Base-by-base conservation (phyloP, 2,888 invertebrate species). In the Drosophila emarginata region DNA sequence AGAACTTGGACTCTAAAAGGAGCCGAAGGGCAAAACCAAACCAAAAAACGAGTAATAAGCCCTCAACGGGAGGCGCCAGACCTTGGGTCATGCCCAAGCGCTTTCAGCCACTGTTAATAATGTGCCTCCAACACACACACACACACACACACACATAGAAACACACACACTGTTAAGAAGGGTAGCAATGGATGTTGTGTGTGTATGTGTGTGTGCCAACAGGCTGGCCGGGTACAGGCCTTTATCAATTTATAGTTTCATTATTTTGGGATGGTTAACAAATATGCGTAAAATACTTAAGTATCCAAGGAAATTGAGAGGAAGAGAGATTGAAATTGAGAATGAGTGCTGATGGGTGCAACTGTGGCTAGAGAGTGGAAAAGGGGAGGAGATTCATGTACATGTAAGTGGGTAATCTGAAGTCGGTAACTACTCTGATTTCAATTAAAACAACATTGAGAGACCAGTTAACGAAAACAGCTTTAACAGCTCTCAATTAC, bases 31-130 rank as follows among this genome's bases (percentile, higher is more conserved):
- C 72, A 36, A 53, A 54, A 4, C 32, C 39, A 57, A 26, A 59
- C 62, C 56, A 60, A 52, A 63, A 74, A 69, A 57, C 63, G 69
- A 78, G 80, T 87, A 85, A 87, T 85, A 79, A 85, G 87, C 79
- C 78, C 87, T 61, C 84, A 72, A 73, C 72, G 78, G 74, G 64
- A 84, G 73, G 82, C 70, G 82, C 75, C 82, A 87, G 87, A 84
- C 76, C 85, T 81, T 79, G 79, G 82, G 82, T 83, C 87, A 87
- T 85, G 79, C 85, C 79, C 82, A 81, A 82, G 79, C 82, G 64
- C 72, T 57, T 61, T 61, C 57, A 51, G 58, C 72, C 73, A 76
- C 79, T 72, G 76, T 74, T 82, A 79, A 87, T 83, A 83, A 87
- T 83, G 82, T 81, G 87, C 86, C 82, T 69, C 62, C 57, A 28